These are phyloP conservation scores for Lagodon rhomboides DNA, from an alignment of 2,797 vertebrate genomes.

Conservation along the genomic window DNA sequence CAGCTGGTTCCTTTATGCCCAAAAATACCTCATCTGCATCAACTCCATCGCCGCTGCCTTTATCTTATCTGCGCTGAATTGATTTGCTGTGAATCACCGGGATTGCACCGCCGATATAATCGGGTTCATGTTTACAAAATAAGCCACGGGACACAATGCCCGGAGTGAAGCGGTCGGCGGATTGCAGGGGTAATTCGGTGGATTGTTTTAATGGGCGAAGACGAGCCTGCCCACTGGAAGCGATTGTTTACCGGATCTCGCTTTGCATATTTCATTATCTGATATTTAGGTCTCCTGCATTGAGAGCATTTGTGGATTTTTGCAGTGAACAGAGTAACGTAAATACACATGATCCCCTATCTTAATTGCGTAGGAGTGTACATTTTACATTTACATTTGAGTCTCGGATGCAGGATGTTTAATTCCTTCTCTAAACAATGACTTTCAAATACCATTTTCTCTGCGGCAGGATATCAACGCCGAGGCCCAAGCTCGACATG, in stretches of 20 bases:
- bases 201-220: constrained; percentile 56
- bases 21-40: constrained; percentile 78
- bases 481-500: constrained; percentile 12
- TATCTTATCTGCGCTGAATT: constrained; percentile 66
- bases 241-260: constrained; percentile 47
- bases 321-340: constrained; percentile 44
- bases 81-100: constrained; percentile 68
- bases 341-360: constrained; percentile 54
- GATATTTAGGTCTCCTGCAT: constrained; percentile 68
- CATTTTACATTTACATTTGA: constrained; percentile 56
- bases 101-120: constrained; percentile 60
- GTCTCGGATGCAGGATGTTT: constrained; percentile 33
- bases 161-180: constrained; percentile 46
- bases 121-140: constrained; percentile 73
- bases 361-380: constrained; percentile 48
- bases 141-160: constrained; percentile 61
- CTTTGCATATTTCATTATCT: constrained; percentile 66
- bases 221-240: constrained; percentile 42
- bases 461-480: constrained; percentile 7
- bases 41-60: constrained; percentile 65
- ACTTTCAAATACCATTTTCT: constrained; percentile 20
- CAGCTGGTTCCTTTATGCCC: constrained; percentile 63
- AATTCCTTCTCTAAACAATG: constrained; percentile 33
- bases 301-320: constrained; percentile 23
- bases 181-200: constrained; percentile 37